Conservation (phyloP, 2,888 invertebrate genomes). For the Campopleginae sp. region DNA sequence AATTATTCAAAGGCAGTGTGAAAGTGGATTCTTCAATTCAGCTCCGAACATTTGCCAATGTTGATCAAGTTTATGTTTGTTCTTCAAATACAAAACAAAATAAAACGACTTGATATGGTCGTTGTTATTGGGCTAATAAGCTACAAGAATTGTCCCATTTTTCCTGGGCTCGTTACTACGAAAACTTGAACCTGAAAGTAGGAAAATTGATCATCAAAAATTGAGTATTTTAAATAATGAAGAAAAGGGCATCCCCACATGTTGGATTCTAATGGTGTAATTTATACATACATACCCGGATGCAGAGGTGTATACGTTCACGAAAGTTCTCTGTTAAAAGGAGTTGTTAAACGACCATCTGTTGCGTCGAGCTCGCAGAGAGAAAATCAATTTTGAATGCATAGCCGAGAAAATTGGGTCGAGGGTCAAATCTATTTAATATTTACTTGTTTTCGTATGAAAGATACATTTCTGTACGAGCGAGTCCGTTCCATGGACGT, state of each 20-base stretch:
- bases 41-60: neutral
- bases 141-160: neutral
- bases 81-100: neutral
- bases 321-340: neutral
- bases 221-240: neutral
- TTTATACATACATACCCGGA: neutral
- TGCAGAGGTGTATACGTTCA: too few relatives aligned
- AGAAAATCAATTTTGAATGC: constrained; percentile 25
- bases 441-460: constrained; percentile 8
- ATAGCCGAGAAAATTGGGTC: constrained; percentile 22
- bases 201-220: neutral
- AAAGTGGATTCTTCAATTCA: neutral
- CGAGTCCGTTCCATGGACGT: neutral
- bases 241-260: neutral
- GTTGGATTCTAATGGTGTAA: neutral
- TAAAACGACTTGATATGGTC: neutral
- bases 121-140: neutral
- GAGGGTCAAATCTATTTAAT: constrained; percentile 10
- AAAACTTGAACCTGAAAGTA: neutral
- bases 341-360: constrained; percentile 50
- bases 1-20: neutral
- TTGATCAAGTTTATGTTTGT: neutral
- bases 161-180: neutral
- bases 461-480: neutral
- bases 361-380: constrained; percentile 43